These are phyloP conservation scores for Zeugodacus cucurbitae DNA, from an alignment of 1,140 invertebrate genomes.

Conservation along the genomic window DNA sequence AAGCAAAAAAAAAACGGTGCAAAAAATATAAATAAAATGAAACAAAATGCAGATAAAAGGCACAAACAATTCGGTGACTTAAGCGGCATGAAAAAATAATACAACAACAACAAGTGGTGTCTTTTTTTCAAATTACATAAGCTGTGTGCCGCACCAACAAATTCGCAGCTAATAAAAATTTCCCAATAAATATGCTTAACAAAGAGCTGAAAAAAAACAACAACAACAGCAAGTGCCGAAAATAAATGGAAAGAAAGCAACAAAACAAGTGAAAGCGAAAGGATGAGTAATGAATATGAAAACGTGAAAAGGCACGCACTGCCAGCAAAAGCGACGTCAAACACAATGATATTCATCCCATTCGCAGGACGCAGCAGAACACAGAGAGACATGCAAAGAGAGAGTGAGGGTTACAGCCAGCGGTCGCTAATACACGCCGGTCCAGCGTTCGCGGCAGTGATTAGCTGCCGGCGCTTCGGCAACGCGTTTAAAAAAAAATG, in stretches of 20 bases:
- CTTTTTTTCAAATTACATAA: neutral
- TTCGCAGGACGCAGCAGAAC: neutral
- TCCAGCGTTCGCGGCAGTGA: neutral
- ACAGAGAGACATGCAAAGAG: neutral
- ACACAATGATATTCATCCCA: neutral
- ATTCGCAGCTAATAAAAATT: conserved; percentile 22
- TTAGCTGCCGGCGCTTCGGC: neutral
- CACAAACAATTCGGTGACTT: neutral
- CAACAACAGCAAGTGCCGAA: neutral
- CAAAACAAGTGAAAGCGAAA: neutral
- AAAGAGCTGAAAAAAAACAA: neutral
- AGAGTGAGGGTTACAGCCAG: neutral
- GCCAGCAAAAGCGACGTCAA: neutral
- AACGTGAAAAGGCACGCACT: neutral
- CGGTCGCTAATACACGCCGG: neutral
- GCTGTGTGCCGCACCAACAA: neutral
- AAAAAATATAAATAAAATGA: neutral
- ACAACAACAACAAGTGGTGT: neutral
- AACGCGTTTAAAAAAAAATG: neutral
- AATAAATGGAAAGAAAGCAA: neutral
- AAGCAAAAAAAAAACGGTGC: neutral
- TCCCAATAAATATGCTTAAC: neutral
- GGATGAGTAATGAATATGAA: neutral
- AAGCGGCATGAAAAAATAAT: neutral
- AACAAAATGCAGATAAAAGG: neutral